Evolutionary conservation across 2,888 invertebrate species (phyloP), one percentile per base, ranked within the genome.

Genomic region (Luperina testacea): DNA sequence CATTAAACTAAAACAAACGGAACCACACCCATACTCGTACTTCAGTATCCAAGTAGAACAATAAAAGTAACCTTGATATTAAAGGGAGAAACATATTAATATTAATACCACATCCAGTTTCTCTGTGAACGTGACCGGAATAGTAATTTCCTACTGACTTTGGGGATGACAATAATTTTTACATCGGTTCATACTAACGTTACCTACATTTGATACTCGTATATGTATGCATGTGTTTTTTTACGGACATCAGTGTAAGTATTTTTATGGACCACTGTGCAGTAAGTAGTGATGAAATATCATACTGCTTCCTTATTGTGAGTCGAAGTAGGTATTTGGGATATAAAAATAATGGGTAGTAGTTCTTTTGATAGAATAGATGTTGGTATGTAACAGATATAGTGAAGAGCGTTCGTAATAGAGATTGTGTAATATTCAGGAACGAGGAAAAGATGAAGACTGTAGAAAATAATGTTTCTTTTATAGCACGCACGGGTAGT

Each of bases 121-220:
- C 78, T 87, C 74, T 86, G 78, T 80, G 76, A 81, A 90, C 89
- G 89, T 84, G 90, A 90, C 82, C 90, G 91, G 94, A 93, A 95
- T 94, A 94, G 94, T 94, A 95, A 95, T 95, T 93, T 94, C 93
- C 94, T 93, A 91, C 93, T 92, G 92, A 91, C 90, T 92, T 90
- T 91, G 89, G 88, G 89, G 87, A 90, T 87, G 91, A 92, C 92
- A 92, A 93, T 93, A 92, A 91, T 92, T 93, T 94, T 93, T 91
- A 92, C 92, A 90, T 89, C 83, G 81, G 72, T 84, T 82, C 45
- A 63, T 63, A 77, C 59, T 38, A 61, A 82, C 76, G 78, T 74
- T 72, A n/a, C n/a, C n/a, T n/a, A 76, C 72, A 77, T 86, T 87
- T 86, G 79, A 88, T 89, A 84, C 78, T n/a, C n/a, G n/a, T n/a